phyloP scores from a whole-genome alignment of 2,888 invertebrate genomes.

The Nomada ruficornis region DNA sequence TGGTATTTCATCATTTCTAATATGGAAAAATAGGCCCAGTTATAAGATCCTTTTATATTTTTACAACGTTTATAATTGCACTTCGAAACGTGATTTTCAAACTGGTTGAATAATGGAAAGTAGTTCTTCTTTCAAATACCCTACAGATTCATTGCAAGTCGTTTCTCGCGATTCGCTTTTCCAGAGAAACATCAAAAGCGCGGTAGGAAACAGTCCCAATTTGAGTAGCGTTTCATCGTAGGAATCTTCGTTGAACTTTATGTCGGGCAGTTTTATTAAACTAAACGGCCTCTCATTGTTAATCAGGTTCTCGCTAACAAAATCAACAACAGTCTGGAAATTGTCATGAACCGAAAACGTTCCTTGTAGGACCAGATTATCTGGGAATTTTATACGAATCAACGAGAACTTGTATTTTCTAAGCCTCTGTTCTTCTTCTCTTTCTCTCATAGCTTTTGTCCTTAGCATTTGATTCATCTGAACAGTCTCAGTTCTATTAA shows the following conservation, averaged over 20 bases:
- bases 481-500: conserved; percentile 88
- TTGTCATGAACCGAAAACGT: conserved; percentile 95
- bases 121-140: conserved; percentile 91
- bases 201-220: conserved; percentile 92
- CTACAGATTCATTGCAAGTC: conserved; percentile 83
- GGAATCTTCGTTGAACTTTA: conserved; percentile 86
- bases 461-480: conserved; percentile 93
- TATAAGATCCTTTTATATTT: conserved; percentile 9
- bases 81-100: conserved; percentile 39
- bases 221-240: conserved; percentile 91
- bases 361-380: conserved; percentile 93
- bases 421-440: conserved; percentile 92
- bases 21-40: conserved; percentile 12
- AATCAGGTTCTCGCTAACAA: conserved; percentile 91
- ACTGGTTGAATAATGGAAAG: conserved; percentile 82
- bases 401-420: conserved; percentile 94
- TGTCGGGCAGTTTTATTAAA: conserved; percentile 89
- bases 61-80: conserved; percentile 13
- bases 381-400: conserved; percentile 94
- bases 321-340: conserved; percentile 90
- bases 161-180: conserved; percentile 78
- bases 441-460: conserved; percentile 98
- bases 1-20: conserved; percentile 4
- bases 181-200: conserved; percentile 91
- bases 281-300: conserved; percentile 89